These are phyloP conservation scores for Tragopan temminckii DNA, from an alignment of 2,797 vertebrate species.

Conservation along the genomic window DNA sequence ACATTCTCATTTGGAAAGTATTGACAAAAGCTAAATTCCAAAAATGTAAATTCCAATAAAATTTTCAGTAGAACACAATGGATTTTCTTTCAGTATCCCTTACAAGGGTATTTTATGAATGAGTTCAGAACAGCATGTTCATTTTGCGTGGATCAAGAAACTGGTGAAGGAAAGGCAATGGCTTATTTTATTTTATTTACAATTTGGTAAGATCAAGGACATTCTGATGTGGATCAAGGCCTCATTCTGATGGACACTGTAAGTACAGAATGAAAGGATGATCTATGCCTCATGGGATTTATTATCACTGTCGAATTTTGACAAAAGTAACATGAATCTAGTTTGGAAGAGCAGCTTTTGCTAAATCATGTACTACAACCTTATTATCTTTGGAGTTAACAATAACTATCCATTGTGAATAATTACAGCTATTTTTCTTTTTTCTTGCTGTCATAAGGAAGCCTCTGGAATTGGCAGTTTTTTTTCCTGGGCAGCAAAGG, in stretches of 20 bases:
- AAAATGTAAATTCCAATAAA: neutral
- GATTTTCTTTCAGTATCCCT: neutral
- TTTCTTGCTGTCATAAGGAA: constrained; percentile 10
- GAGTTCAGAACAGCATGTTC: neutral
- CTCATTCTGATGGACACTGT: neutral
- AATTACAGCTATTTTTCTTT: constrained; percentile 35
- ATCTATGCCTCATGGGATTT: neutral
- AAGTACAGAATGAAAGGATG: constrained; percentile 27
- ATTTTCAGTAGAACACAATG: neutral
- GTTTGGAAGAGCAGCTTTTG: constrained; percentile 49
- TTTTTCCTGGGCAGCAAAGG: neutral
- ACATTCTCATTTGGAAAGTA: neutral
- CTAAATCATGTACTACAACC: neutral
- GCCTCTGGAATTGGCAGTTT: neutral
- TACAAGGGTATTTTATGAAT: neutral
- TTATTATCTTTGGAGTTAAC: constrained; percentile 59
- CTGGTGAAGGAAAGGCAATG: neutral
- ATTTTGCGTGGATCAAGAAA: neutral
- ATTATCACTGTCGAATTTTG: constrained; percentile 27
- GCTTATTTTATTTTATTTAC: constrained; percentile 13
- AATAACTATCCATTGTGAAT: constrained; percentile 30
- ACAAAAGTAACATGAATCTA: neutral
- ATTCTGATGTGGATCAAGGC: neutral
- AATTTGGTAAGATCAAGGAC: neutral
- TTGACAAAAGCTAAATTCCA: neutral